Conservation (phyloP, 2,113 vertebrate genomes). For the Mugil cephalus region DNA sequence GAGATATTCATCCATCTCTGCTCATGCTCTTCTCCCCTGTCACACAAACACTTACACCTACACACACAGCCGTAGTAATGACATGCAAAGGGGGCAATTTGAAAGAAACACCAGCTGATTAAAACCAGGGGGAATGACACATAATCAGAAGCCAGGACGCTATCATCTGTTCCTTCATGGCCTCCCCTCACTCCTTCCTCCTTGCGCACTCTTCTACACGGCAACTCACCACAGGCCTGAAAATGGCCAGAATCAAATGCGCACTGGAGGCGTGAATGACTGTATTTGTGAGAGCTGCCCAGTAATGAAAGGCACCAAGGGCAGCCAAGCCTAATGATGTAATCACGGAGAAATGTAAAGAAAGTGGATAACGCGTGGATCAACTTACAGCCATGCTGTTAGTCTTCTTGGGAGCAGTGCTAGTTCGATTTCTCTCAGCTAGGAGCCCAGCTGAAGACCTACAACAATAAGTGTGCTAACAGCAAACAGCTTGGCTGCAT, state of each 20-base stretch:
- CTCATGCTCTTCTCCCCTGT: constrained; percentile 8
- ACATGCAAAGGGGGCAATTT: constrained; percentile 64
- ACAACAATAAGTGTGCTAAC: constrained; percentile 16
- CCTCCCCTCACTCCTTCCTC: constrained; percentile 10
- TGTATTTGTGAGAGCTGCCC: constrained; percentile 29
- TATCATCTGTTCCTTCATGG: constrained; percentile 56
- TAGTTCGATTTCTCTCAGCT: neutral
- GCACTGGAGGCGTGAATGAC: constrained; percentile 14
- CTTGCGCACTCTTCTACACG: constrained; percentile 2
- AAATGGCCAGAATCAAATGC: constrained; percentile 40
- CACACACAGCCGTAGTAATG: constrained; percentile 51
- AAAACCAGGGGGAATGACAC: constrained; percentile 58
- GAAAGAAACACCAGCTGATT: constrained; percentile 67
- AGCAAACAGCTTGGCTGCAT: constrained; percentile 11
- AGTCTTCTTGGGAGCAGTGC: constrained; percentile 20
- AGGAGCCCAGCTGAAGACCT: constrained; percentile 31
- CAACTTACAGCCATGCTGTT: constrained; percentile 17
- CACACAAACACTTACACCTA: constrained; percentile 24
- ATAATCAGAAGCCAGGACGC: constrained; percentile 54
- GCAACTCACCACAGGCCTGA: constrained; percentile 30
- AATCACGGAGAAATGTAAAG: constrained; percentile 64
- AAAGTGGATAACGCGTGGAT: constrained; percentile 28
- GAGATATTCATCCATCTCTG: constrained; percentile 25
- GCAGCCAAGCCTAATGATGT: constrained; percentile 41
- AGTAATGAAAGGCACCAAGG: constrained; percentile 32